Conservation (phyloP, 2,888 invertebrate species). For the Eupithecia centaureata region DNA sequence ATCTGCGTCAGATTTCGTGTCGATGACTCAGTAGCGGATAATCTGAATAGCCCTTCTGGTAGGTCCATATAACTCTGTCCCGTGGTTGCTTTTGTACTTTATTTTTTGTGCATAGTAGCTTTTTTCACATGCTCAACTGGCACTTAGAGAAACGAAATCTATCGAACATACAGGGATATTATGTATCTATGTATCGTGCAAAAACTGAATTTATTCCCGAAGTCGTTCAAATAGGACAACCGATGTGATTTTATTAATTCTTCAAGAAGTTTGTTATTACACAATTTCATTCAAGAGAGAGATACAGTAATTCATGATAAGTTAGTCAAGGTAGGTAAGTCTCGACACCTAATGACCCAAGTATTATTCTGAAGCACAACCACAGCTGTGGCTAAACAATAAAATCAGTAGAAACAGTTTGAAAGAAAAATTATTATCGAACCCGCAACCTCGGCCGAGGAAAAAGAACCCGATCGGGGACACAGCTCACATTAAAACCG, state of each 20-base stretch:
- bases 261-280: neutral
- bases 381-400: constrained; percentile 6
- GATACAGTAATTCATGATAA: neutral
- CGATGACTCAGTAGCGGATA: no score
- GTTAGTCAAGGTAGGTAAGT: neutral
- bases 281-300: neutral
- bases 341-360: neutral
- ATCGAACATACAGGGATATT: no score
- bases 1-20: no score
- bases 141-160: no score
- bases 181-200: neutral
- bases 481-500: constrained; percentile 12
- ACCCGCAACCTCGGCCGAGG: constrained; percentile 25
- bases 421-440: constrained; percentile 31
- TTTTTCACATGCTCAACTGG: no score
- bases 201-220: neutral
- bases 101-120: no score
- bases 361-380: neutral
- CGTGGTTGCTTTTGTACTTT: no score
- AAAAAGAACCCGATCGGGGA: constrained; percentile 22
- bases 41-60: no score
- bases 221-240: neutral
- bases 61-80: no score
- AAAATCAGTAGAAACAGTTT: constrained; percentile 26
- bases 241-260: neutral